Base-by-base conservation (phyloP, 2,888 invertebrate species). In the Tenthredo livida region DNA sequence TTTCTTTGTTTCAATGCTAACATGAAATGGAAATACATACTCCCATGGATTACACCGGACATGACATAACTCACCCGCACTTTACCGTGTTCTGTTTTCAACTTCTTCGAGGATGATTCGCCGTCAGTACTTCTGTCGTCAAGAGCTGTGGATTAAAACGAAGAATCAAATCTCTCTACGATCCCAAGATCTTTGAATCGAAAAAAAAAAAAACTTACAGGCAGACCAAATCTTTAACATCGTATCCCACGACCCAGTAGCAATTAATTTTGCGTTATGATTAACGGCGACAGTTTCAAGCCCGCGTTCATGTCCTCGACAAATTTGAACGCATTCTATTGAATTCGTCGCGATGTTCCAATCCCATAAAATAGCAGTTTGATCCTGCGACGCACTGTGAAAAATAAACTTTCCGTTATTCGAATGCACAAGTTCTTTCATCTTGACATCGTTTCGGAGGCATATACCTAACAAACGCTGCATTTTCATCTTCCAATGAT, bases 211-310 rank as follows among this genome's bases (percentile, higher is more conserved):
- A 83, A 17, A 92, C 94, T 94, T 93, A 96, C 96, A 95, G 25
- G 97, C 95, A 83, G 97, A 97, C 99, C 99, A 99, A 87, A 99
- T 95, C 93, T 98, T 98, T 9, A 99, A 93, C 94, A 97, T 96
- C 65, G 96, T 97, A 91, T 99, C 99, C 98, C 98, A 99, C 73
- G 98, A 97, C 43, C 98, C 99, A 7, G 98, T 98, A 7, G 97
- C 98, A 89, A 97, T 94, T 89, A 95, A 94, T 29, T 94, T 94
- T 1, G 94, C 94, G 91, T 96, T 96, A 0, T 95, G 95, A 88
- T 97, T 97, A 0, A 98, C 96, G 33, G 96, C 96, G 0, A 99
- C 95, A 92, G 97, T 97, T 92, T 99, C 99, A 0, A 99, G 96
- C 85, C 98, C 98, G 89, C 98, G 96, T 88, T 98, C 98, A 92